These are phyloP conservation scores for Ips typographus DNA, from an alignment of 1,140 invertebrate genomes.

Conservation along the genomic window DNA sequence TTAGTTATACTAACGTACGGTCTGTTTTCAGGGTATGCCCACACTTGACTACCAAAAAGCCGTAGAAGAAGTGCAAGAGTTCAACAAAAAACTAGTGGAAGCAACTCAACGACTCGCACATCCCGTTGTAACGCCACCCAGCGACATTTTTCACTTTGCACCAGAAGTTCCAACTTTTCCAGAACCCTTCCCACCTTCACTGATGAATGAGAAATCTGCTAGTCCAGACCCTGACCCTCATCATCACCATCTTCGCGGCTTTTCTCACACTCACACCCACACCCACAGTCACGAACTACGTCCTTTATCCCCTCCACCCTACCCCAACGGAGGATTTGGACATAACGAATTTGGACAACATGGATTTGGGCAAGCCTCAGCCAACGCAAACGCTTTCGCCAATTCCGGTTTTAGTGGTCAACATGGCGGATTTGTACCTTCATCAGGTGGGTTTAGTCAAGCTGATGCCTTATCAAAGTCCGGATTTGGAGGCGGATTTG, in stretches of 20 bases:
- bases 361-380: background rate
- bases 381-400: conserved; percentile 1
- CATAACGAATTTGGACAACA: background rate
- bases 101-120: background rate
- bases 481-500: background rate
- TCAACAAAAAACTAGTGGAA: conserved; percentile 12
- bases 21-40: no score
- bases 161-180: no score
- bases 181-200: no score
- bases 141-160: no score
- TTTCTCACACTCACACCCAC: conserved; percentile 18
- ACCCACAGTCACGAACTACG: background rate
- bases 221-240: conserved; percentile 15
- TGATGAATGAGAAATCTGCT: conserved; percentile 19
- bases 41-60: conserved; percentile 11
- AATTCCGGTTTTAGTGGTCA: background rate
- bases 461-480: background rate
- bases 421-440: background rate
- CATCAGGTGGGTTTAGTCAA: conserved; percentile 12
- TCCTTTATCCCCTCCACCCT: background rate
- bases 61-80: conserved; percentile 1
- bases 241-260: conserved; percentile 3
- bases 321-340: background rate
- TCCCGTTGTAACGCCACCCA: background rate
- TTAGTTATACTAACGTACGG: no score